A percentile compares a stretch with the other conserved stretches of the same genome.
Conservation (phyloP, 2,113 vertebrate genomes). For the Onychostruthus taczanowskii region DNA sequence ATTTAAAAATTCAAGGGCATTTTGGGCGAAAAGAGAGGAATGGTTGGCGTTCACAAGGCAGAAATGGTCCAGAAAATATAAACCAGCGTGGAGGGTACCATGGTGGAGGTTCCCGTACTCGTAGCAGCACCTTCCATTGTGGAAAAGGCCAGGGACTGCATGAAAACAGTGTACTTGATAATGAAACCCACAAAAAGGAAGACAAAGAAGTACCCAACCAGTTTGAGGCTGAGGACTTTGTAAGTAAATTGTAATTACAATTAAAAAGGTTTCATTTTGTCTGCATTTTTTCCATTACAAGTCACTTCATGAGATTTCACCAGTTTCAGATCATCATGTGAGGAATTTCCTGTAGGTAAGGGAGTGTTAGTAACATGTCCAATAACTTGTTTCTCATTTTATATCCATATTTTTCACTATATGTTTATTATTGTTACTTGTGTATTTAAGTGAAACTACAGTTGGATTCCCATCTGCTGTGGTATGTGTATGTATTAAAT, state of each 20-base stretch:
- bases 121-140: constrained; percentile 58
- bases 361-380: not conserved
- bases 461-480: not conserved
- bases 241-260: constrained; percentile 68
- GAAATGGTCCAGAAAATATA: constrained; percentile 71
- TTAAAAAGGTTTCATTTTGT: not conserved
- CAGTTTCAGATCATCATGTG: not conserved
- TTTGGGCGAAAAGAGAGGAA: constrained; percentile 79
- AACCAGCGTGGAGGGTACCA: constrained; percentile 64
- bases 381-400: not conserved
- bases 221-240: constrained; percentile 83
- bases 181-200: constrained; percentile 61
- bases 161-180: constrained; percentile 63
- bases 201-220: constrained; percentile 70
- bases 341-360: not conserved
- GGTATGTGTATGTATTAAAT: not conserved
- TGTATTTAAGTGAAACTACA: not conserved
- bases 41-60: constrained; percentile 76
- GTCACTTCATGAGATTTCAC: not conserved
- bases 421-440: not conserved
- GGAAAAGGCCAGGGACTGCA: constrained; percentile 71
- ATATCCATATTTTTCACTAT: not conserved
- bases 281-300: not conserved
- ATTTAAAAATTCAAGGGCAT: constrained; percentile 65
- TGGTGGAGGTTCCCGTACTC: constrained; percentile 60